Conservation (phyloP, 2,113 vertebrate species). For the Eolophus roseicapilla region DNA sequence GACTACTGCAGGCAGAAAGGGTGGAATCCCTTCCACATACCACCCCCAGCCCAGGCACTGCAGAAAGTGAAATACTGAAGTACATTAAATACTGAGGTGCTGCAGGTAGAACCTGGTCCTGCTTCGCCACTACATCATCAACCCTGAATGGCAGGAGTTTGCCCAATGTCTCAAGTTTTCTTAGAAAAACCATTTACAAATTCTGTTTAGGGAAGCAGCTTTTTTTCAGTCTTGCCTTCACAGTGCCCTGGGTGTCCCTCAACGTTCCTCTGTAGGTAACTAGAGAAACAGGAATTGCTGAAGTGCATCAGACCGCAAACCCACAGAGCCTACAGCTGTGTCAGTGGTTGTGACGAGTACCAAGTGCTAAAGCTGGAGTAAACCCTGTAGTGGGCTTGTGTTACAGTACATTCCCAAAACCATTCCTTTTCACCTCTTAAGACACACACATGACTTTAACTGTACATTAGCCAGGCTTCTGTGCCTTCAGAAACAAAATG, state of each 20-base stretch:
- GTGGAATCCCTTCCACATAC: not conserved
- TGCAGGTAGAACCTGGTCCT: not conserved
- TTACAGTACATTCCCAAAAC: not conserved
- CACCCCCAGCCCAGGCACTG: not conserved
- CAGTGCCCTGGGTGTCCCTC: not conserved
- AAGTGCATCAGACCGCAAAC: not conserved
- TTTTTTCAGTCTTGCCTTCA: not conserved
- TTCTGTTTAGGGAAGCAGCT: not conserved
- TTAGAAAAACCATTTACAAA: not conserved
- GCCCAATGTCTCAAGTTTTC: not conserved
- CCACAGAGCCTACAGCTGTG: rapidly evolving
- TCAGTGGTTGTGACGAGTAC: not conserved
- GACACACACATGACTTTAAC: rapidly evolving
- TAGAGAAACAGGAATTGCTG: not conserved
- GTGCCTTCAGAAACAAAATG: not conserved
- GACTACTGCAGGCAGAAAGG: not conserved
- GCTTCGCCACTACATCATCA: not conserved
- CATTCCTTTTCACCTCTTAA: not conserved
- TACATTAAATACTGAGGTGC: not conserved
- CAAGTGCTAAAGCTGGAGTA: not conserved
- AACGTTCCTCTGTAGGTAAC: not conserved
- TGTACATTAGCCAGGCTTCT: not conserved
- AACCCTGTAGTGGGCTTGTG: not conserved
- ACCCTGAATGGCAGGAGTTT: not conserved
- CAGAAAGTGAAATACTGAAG: not conserved